Conservation (phyloP, 92 coral and sea anemone species). For the Scolanthus callimorphus region DNA sequence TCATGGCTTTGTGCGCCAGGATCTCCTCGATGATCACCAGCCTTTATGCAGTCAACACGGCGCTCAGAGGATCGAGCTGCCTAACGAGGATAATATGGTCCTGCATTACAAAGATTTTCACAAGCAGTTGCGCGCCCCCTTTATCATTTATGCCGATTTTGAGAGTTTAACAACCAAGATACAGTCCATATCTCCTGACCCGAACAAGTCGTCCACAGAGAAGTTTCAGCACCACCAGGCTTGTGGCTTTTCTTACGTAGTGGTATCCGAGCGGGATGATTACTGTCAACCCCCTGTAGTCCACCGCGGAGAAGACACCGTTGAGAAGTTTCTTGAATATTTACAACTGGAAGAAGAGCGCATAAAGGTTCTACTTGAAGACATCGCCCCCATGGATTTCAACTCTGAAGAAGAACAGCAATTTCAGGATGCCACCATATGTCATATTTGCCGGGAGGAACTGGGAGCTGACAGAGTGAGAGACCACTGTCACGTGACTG, state of each 20-base stretch:
- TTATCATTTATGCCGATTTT: no score
- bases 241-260: constrained; percentile 4
- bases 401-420: not conserved
- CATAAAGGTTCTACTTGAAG: not conserved
- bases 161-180: constrained; percentile 1
- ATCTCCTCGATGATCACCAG: constrained; percentile 26
- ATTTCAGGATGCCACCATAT: not conserved
- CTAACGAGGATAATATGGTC: constrained; percentile 8
- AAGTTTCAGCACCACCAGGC: constrained; percentile 4
- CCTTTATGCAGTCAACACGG: no score
- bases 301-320: constrained; percentile 5
- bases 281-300: constrained; percentile 7
- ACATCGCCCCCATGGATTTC: not conserved
- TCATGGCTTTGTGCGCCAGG: constrained; percentile 28
- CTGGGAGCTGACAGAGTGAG: constrained; percentile 38
- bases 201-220: constrained; percentile 1
- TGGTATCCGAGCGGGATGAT: not conserved
- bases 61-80: constrained; percentile 22
- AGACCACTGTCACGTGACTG: constrained; percentile 26
- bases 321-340: constrained; percentile 8
- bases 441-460: not conserved
- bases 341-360: constrained; percentile 1
- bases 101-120: constrained; percentile 30
- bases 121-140: constrained; percentile 30
- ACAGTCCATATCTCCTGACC: not conserved